Conservation (phyloP, 1,140 invertebrate genomes). For the Tachypleus tridentatus region DNA sequence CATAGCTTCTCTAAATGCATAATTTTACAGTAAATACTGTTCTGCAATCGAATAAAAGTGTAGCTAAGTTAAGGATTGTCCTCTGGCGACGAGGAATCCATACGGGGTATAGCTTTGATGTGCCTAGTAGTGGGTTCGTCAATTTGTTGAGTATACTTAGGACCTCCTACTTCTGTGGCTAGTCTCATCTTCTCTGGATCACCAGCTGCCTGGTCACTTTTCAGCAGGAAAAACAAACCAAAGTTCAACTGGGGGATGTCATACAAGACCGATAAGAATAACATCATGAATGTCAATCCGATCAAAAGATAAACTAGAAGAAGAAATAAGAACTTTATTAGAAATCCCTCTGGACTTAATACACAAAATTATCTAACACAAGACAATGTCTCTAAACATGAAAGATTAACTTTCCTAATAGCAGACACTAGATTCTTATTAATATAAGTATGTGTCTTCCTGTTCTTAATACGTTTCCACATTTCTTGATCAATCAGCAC, state of each 20-base stretch:
- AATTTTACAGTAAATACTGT: too few species aligned
- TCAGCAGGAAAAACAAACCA: constrained; percentile 56
- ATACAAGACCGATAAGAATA: constrained; percentile 65
- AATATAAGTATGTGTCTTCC: too few species aligned
- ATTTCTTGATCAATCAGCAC: too few species aligned
- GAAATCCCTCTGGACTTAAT: background rate
- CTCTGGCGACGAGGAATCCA: constrained; percentile 20
- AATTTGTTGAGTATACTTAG: constrained; percentile 37
- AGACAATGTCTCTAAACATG: too few species aligned
- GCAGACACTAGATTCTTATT: too few species aligned
- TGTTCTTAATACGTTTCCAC: too few species aligned
- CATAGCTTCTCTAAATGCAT: too few species aligned
- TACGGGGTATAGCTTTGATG: constrained; percentile 19
- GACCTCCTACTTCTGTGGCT: constrained; percentile 31
- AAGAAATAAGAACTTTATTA: constrained; percentile 16
- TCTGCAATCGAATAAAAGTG: background rate
- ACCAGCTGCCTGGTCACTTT: constrained; percentile 35
- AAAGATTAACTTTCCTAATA: too few species aligned
- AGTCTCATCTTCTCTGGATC: constrained; percentile 51
- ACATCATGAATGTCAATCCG: constrained; percentile 69
- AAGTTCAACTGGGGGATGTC: constrained; percentile 76
- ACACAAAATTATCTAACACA: background rate
- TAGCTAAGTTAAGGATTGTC: constrained; percentile 10
- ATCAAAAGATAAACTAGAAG: constrained; percentile 58
- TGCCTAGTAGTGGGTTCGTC: constrained; percentile 25